These are phyloP conservation scores for Choloepus didactylus DNA, from an alignment of 2,797 vertebrate species.

Conservation along the genomic window DNA sequence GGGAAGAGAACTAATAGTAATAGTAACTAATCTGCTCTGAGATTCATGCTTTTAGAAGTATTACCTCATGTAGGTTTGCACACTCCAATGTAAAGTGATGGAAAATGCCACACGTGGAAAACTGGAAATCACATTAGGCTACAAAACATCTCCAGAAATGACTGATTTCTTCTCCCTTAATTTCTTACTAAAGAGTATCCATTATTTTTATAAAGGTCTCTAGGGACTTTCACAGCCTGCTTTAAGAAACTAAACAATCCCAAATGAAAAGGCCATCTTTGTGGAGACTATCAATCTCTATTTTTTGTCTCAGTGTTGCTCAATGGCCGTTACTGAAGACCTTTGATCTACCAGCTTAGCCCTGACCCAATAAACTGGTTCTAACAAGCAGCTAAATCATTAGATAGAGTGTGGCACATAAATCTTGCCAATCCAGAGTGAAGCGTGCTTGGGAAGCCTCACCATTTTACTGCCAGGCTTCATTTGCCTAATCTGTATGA, in stretches of 20 bases:
- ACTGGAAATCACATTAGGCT: conserved; percentile 20
- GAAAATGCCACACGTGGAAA: neutral
- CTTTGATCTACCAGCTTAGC: conserved; percentile 44
- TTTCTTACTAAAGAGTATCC: conserved; percentile 33
- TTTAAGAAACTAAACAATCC: conserved; percentile 59
- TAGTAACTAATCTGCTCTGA: neutral
- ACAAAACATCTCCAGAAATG: conserved; percentile 35
- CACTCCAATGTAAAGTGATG: neutral
- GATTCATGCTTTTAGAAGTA: neutral
- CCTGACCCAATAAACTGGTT: neutral
- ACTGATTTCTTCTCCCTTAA: conserved; percentile 1
- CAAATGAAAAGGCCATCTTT: conserved; percentile 66
- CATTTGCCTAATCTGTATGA: conserved; percentile 55
- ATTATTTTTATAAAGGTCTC: conserved; percentile 55
- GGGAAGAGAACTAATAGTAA: neutral
- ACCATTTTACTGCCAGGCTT: conserved; percentile 42
- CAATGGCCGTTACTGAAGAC: conserved; percentile 35
- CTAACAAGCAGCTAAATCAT: conserved; percentile 45
- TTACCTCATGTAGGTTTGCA: neutral
- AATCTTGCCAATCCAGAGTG: conserved; percentile 58
- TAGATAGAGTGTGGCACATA: neutral
- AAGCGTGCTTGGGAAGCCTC: neutral
- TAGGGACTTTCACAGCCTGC: neutral
- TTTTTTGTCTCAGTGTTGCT: conserved; percentile 24
- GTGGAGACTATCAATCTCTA: neutral